Evolutionary conservation across 2,797 vertebrate species (phyloP), one percentile per base, ranked within the genome.

Genomic region (Craterocephalus amniculus): DNA sequence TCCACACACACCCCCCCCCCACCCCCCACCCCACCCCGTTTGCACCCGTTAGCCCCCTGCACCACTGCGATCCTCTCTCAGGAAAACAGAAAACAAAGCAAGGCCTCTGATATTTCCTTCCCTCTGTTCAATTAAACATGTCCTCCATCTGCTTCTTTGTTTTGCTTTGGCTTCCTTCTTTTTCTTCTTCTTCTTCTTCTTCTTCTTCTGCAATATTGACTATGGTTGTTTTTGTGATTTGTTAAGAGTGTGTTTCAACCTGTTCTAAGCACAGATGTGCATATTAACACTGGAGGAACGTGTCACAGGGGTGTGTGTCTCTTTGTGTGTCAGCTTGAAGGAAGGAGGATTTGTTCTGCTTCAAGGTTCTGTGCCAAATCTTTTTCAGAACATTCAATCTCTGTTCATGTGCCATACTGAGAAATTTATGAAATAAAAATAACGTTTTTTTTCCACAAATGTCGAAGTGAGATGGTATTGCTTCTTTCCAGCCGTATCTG

Each of bases 91-190:
- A 85, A 88, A 87, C 82, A 87, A 87, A 86, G 83, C 80, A 80
- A 88, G 81, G 82, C 89, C 81, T 89, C 87, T 81, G 85, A 92
- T 90, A 87, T 91, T 90, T 91, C 88, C 91, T 88, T 88, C 89
- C 91, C 87, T 89, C 90, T 91, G 88, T 92, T 93, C 88, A 93
- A 94, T 94, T 93, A 93, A 94, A 93, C 89, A 94, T 92, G 89
- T 81, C 81, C 83, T 79, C 94, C 92, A 93, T 93, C 92, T 93
- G 92, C 89, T 87, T 76, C 71, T 79, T 83, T 67, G 81, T 80
- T 88, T 80, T 70, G 14, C 77, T 75, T 70, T n/a, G 5, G 78
- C 72, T 83, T 88, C 82, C 87, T 84, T 87, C 80, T 43, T 45
- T 29, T 84, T 87, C 83, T 88, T 81, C 87, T 87, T n/a, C 87